Evolutionary conservation across 2,888 invertebrate genomes (phyloP), one percentile per base, ranked within the genome.

Genomic region (Agriopis aurantiaria): DNA sequence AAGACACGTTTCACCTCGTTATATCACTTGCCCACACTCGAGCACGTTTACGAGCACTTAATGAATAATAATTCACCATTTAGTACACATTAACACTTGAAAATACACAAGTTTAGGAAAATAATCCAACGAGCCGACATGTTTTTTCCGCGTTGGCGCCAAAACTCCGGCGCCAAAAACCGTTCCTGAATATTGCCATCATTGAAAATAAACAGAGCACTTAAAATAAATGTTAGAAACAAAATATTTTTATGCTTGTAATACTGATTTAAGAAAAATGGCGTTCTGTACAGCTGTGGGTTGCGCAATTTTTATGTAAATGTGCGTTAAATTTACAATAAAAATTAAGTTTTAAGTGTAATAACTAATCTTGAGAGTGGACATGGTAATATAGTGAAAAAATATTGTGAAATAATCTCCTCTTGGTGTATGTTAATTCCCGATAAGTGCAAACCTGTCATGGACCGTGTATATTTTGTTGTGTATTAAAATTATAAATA

Each of bases 231-330:
- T 78, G 71, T 70, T 65, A 71, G 69, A 61, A 66, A 33, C 33
- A 8, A 57, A 14, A 51, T 45, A n/a, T 43, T 59, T 56, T 23
- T 8, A 8, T n/a, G 7, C 67, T 72, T 76, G 84, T 80, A 91
- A 87, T 88, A 88, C 83, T 78, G 72, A 83, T 80, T 82, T 82
- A 81, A 85, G 83, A 89, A 93, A 92, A 92, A 93, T 93, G 91
- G 93, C 93, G 94, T 92, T 92, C 87, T 84, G 82, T 91, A 91
- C 92, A 93, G 93, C 92, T 93, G 93, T 88, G 88, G 92, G 91
- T 93, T 94, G 94, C 94, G 94, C 94, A 94, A 94, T 93, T 93
- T 93, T 88, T 86, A 90, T 90, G 89, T 93, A 93, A 93, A 92
- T 91, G 88, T 90, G 87, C 87, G 87, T 85, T 83, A 88, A 91